A percentile compares a stretch with the other conserved stretches of the same genome.
Conservation (phyloP, 2,113 vertebrate species). For the Erinaceus europaeus region DNA sequence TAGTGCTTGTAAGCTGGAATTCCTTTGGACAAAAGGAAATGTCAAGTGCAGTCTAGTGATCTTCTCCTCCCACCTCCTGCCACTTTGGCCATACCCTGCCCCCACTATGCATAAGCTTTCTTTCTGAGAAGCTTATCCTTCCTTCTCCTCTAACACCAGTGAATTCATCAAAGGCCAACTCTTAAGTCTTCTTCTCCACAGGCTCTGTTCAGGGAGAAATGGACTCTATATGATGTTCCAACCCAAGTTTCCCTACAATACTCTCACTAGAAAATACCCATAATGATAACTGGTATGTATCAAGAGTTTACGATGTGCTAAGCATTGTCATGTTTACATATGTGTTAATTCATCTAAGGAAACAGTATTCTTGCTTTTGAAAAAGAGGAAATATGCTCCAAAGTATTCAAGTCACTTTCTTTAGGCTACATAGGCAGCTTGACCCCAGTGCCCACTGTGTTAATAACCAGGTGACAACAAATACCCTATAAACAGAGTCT, state of each 20-base stretch:
- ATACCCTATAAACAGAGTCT: background rate
- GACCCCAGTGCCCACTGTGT: background rate
- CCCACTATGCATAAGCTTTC: background rate
- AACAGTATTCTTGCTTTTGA: background rate
- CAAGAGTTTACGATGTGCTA: background rate
- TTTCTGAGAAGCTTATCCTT: background rate
- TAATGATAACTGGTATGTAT: background rate
- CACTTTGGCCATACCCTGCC: background rate
- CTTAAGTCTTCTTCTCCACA: background rate
- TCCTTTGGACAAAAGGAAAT: background rate
- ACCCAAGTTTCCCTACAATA: background rate
- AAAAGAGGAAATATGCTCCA: background rate
- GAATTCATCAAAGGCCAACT: background rate
- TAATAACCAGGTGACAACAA: background rate
- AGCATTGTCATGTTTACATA: background rate
- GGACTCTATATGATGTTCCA: background rate
- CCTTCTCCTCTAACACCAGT: background rate
- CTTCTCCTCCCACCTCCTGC: too few relatives aligned
- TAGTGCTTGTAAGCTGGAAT: background rate
- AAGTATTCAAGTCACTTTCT: background rate
- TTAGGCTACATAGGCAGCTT: background rate
- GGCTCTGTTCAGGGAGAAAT: background rate
- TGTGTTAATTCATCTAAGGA: background rate
- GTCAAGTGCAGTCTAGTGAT: background rate
- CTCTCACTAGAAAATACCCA: background rate